A percentile compares a stretch with the other conserved stretches of the same genome.
These are phyloP conservation scores for Dinothrombium tinctorium DNA, from an alignment of 1,140 invertebrate species.

Conservation along the genomic window DNA sequence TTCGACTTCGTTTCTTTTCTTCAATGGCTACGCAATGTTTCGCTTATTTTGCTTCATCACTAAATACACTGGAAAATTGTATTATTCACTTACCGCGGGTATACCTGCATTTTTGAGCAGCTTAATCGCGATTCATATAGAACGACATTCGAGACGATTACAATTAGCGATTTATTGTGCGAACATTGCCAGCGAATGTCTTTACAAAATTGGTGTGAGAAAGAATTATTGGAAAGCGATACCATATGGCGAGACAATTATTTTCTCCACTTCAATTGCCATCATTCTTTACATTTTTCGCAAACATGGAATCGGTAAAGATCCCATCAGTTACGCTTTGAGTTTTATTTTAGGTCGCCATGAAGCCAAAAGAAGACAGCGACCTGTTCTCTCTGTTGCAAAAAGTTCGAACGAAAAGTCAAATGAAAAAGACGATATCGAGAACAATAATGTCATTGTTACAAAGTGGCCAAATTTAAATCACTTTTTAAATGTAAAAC, in stretches of 20 bases:
- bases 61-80: neutral
- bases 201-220: neutral
- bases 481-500: neutral
- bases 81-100: neutral
- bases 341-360: slow-evolving; percentile 6
- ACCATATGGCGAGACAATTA: neutral
- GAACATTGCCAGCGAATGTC: slow-evolving; percentile 32
- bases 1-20: neutral
- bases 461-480: neutral
- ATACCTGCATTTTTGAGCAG: neutral
- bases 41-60: neutral
- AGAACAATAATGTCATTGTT: neutral
- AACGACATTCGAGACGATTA: slow-evolving; percentile 40
- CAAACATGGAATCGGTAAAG: slow-evolving; percentile 3
- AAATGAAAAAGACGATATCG: no score
- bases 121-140: slow-evolving; percentile 23
- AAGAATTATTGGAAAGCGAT: neutral
- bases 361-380: neutral
- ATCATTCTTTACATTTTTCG: slow-evolving; percentile 3
- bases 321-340: slow-evolving; percentile 8
- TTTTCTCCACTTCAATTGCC: slow-evolving; percentile 8
- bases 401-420: neutral
- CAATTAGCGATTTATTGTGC: slow-evolving; percentile 48
- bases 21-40: neutral
- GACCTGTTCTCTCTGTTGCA: no score